phyloP scores from a whole-genome alignment of 2,888 invertebrate genomes.

The Cheilosia scutellata region DNA sequence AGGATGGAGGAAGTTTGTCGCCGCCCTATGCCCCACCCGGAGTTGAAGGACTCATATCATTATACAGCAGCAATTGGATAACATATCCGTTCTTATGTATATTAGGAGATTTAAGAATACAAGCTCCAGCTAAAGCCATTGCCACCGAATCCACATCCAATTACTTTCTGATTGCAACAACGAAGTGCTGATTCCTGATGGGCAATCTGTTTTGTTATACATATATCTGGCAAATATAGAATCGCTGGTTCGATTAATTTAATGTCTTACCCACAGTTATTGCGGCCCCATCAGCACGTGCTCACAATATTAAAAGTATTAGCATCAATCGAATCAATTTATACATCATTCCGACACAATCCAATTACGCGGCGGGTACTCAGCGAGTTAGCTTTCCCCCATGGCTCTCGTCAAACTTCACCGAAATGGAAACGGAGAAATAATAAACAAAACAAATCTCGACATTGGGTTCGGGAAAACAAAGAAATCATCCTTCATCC shows the following conservation, averaged over 20 bases:
- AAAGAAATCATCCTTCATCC: constrained; percentile 57
- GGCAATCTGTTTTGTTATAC: neutral
- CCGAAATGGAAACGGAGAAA: constrained; percentile 28
- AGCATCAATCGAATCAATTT: constrained; percentile 66
- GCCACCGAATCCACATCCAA: neutral
- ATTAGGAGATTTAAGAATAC: no score
- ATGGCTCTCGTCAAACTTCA: neutral
- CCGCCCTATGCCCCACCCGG: no score
- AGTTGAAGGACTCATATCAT: no score
- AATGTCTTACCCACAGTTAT: constrained; percentile 26
- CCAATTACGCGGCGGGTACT: constrained; percentile 61
- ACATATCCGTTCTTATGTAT: neutral
- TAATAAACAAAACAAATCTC: constrained; percentile 59
- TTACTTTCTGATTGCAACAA: constrained; percentile 33
- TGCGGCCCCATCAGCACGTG: constrained; percentile 53
- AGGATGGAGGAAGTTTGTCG: no score
- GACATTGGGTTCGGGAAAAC: constrained; percentile 22
- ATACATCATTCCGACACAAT: constrained; percentile 61
- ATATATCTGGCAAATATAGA: constrained; percentile 3
- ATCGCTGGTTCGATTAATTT: constrained; percentile 42
- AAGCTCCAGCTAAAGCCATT: neutral
- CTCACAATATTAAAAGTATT: constrained; percentile 55
- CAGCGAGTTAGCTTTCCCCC: neutral
- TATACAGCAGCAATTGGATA: no score
- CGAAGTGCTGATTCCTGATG: constrained; percentile 27